These are phyloP conservation scores for Boleophthalmus pectinirostris DNA, from an alignment of 2,113 vertebrate species.

Conservation along the genomic window DNA sequence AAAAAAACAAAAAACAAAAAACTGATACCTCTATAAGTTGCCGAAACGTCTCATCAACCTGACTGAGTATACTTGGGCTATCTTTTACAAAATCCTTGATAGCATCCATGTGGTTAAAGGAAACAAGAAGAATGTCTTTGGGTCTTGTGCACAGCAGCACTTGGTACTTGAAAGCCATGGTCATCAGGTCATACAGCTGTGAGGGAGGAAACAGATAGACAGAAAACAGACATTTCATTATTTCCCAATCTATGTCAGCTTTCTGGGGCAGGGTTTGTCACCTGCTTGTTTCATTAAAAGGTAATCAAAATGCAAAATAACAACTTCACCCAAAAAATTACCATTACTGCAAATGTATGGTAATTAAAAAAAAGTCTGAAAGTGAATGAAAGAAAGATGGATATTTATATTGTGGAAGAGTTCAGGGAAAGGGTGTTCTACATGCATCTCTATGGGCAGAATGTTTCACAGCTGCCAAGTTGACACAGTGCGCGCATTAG, in stretches of 20 bases:
- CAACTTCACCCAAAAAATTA: not conserved
- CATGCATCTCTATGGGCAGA: too few species aligned
- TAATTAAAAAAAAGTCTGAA: too few species aligned
- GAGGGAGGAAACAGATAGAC: slow-evolving; percentile 22
- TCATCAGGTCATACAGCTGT: slow-evolving; percentile 98
- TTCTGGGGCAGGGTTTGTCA: too few species aligned
- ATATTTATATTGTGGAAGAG: too few species aligned
- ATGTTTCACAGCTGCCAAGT: too few species aligned
- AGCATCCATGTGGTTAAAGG: slow-evolving; percentile 96
- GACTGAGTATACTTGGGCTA: slow-evolving; percentile 85
- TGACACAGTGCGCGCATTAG: too few species aligned
- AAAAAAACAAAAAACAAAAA: not conserved
- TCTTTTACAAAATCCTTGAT: slow-evolving; percentile 93
- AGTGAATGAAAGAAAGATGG: too few species aligned
- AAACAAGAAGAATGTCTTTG: slow-evolving; percentile 91
- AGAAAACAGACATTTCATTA: not conserved
- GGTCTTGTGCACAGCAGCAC: slow-evolving; percentile 92
- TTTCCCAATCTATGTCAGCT: not conserved
- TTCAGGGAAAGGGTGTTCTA: too few species aligned
- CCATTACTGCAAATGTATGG: too few species aligned
- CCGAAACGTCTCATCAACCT: slow-evolving; percentile 89
- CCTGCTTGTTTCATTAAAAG: too few species aligned
- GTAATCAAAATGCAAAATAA: not conserved
- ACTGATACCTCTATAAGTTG: slow-evolving; percentile 85
- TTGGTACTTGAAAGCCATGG: slow-evolving; percentile 99